Evolutionary conservation across 2,888 invertebrate genomes (phyloP).

Genomic region (Nomada fabriciana): DNA sequence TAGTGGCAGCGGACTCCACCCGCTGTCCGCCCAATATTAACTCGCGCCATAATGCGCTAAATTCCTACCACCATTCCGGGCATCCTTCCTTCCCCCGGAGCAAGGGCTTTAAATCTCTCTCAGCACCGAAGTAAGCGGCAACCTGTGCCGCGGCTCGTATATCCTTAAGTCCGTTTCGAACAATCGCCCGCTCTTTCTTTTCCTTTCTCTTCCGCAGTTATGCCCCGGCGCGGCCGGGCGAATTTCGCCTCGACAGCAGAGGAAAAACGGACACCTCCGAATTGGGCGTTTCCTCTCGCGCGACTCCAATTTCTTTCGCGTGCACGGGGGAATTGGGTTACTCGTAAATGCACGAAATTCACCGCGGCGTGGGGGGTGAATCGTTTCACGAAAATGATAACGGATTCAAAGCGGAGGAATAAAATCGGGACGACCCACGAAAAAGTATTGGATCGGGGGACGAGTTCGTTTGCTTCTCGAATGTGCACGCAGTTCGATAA

Average conservation of each 20-base stretch:
- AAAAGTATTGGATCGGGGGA: too few species aligned
- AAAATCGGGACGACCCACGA: too few species aligned
- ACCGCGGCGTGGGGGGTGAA: too few species aligned
- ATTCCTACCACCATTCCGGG: slow-evolving; percentile 77
- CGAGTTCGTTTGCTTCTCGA: too few species aligned
- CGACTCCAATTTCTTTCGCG: slow-evolving; percentile 42
- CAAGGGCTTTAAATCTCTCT: slow-evolving; percentile 76
- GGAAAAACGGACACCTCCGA: slow-evolving; percentile 44
- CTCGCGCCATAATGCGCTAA: slow-evolving; percentile 81
- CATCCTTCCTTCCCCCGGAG: slow-evolving; percentile 74
- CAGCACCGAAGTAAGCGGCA: slow-evolving; percentile 71
- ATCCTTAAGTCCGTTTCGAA: slow-evolving; percentile 73
- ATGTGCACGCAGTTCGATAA: too few species aligned
- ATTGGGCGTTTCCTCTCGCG: slow-evolving; percentile 54
- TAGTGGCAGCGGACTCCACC: slow-evolving; percentile 78
- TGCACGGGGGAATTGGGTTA: background rate
- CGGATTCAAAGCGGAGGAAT: too few species aligned
- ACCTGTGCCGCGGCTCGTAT: slow-evolving; percentile 74
- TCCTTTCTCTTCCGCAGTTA: slow-evolving; percentile 52
- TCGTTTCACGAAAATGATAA: background rate
- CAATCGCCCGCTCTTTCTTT: slow-evolving; percentile 66
- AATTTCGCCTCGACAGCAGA: slow-evolving; percentile 52
- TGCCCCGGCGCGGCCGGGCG: slow-evolving; percentile 44
- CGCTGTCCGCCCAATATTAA: slow-evolving; percentile 82
- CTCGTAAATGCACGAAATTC: background rate